Conservation (phyloP, 1,140 invertebrate genomes). For the Pachyrhynchus sulphureomaculatus region DNA sequence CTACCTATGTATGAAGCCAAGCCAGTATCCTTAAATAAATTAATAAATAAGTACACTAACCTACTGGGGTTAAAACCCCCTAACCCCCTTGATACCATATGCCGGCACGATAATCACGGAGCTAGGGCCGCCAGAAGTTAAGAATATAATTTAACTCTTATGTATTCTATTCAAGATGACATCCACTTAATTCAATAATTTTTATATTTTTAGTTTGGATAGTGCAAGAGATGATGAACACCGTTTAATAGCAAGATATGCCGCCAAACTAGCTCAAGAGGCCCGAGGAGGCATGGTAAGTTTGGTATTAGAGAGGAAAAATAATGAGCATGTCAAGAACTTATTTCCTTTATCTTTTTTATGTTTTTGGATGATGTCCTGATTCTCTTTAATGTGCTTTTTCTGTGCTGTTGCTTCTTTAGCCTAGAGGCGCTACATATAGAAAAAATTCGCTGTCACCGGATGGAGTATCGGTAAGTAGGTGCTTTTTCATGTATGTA, state of each 20-base stretch:
- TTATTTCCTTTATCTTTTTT: constrained; percentile 43
- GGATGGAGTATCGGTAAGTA: constrained; percentile 52
- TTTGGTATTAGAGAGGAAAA: constrained; percentile 37
- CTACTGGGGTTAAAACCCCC: too few relatives aligned
- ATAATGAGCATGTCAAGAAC: constrained; percentile 8
- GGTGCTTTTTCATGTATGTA: background rate
- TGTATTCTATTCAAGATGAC: too few relatives aligned
- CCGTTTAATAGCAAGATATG: constrained; percentile 92
- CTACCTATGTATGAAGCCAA: too few relatives aligned
- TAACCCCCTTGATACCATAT: too few relatives aligned
- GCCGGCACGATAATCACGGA: too few relatives aligned
- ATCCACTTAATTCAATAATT: too few relatives aligned
- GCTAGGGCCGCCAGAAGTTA: too few relatives aligned
- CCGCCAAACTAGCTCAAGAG: constrained; percentile 89
- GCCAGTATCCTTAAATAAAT: too few relatives aligned
- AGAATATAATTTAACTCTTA: too few relatives aligned
- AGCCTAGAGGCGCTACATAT: constrained; percentile 54
- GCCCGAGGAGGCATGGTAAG: constrained; percentile 76
- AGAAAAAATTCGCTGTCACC: constrained; percentile 60
- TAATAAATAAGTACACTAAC: too few relatives aligned
- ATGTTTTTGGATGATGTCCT: constrained; percentile 24
- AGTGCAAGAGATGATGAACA: constrained; percentile 88
- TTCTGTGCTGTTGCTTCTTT: constrained; percentile 46
- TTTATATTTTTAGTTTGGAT: constrained; percentile 61
- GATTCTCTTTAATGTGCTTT: constrained; percentile 49